These are phyloP conservation scores for Canis aureus DNA, from an alignment of 2,113 vertebrate species.

Conservation along the genomic window DNA sequence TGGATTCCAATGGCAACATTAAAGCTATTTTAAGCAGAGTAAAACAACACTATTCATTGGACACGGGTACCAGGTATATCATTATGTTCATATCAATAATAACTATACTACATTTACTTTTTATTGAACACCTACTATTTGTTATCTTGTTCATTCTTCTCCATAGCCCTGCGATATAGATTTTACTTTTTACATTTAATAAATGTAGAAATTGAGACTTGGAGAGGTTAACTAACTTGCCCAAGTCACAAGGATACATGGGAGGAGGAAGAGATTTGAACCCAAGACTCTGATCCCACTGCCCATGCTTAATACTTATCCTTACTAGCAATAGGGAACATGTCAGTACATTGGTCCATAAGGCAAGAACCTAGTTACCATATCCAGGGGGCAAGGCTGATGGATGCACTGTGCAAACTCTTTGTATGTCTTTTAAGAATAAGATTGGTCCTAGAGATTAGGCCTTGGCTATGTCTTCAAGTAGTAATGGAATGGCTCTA, in stretches of 20 bases:
- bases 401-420: not conserved
- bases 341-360: not conserved
- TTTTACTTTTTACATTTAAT: slow-evolving; percentile 11
- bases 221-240: not conserved
- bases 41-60: not conserved
- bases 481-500: not conserved
- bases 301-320: not conserved
- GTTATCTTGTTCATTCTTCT: not conserved
- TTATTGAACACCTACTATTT: not conserved
- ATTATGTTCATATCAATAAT: not conserved
- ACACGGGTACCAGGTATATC: not conserved
- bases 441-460: not conserved
- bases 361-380: not conserved
- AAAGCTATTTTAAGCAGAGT: not conserved
- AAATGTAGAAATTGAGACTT: not conserved
- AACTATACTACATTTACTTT: not conserved
- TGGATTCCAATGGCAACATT: not conserved
- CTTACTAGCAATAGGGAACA: not conserved
- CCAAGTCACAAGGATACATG: not conserved
- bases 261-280: not conserved
- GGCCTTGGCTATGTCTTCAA: not conserved
- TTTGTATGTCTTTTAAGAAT: slow-evolving; percentile 26
- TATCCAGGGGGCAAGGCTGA: not conserved
- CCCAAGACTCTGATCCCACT: not conserved
- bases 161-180: not conserved